Evolutionary conservation across 1,140 invertebrate species (phyloP), one percentile per base, ranked within the genome.

Genomic region (Megathymus violae): DNA sequence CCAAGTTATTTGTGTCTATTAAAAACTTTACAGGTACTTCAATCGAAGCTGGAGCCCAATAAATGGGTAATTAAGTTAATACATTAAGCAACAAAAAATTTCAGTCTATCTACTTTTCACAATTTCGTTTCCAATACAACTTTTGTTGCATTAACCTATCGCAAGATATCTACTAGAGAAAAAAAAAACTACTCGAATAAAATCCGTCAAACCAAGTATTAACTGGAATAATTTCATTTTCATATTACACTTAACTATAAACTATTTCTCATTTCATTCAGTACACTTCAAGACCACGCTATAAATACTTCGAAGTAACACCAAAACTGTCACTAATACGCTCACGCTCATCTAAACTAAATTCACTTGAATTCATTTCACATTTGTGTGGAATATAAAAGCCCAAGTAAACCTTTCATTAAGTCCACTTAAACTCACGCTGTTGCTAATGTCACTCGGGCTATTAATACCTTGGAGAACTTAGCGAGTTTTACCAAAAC

Each of bases 381-480:
- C 44, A 44, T 43, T 4, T 15, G 0, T 19, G n/a, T n/a, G n/a
- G n/a, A n/a, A 16, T 10, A n/a, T 17, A 47, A 13, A n/a, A 11
- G n/a, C 6, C 14, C 0, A 10, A 10, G 19, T 4, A 41, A 41
- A 76, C 76, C 67, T 74, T 74, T 75, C 74, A 69, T 80, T 78
- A 69, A 72, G 69, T 79, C 72, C 78, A 78, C 77, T 83, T 72
- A 73, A 74, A 74, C 67, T 67, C 63, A n/a, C n/a, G n/a, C n/a
- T n/a, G 65, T 67, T 63, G 74, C 71, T 76, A 75, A 69, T 44
- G 64, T 54, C 67, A 64, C 71, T 73, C 66, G 58, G 5, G 60
- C 67, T 83, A 85, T 81, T 76, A 82, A 85, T 84, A 86, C 44
- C 16, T 52, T n/a, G n/a, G n/a, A n/a, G 38, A 34, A 17, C 17